Evolutionary conservation across 2,888 invertebrate species (phyloP).

Genomic region (Protonemura montana): DNA sequence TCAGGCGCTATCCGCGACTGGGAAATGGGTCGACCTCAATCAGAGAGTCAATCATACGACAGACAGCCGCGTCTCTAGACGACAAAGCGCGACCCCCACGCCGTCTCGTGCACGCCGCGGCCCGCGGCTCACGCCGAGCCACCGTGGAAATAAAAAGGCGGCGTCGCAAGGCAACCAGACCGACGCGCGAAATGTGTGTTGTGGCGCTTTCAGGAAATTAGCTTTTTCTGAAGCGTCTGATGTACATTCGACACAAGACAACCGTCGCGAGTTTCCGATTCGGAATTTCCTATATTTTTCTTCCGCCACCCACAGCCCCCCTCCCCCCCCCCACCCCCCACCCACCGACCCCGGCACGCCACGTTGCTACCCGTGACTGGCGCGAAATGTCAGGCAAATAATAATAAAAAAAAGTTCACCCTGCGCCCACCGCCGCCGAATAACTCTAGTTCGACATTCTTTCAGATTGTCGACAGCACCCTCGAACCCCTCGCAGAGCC

Average conservation of each 20-base stretch:
- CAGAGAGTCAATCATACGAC: conserved; percentile 17
- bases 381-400: conserved; percentile 22
- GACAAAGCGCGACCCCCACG: conserved; percentile 17
- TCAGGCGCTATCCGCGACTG: background rate
- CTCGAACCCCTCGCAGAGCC: too few species aligned
- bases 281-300: conserved; percentile 13
- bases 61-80: background rate
- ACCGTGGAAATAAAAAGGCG: background rate
- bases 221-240: conserved; percentile 28
- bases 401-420: background rate
- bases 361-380: conserved; percentile 30
- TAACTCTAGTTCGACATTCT: conserved; percentile 8
- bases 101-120: background rate
- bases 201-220: conserved; percentile 45
- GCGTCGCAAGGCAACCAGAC: conserved; percentile 8
- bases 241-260: conserved; percentile 41
- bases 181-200: background rate
- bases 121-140: background rate
- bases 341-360: background rate
- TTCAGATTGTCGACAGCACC: background rate
- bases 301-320: background rate
- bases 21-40: conserved; percentile 35
- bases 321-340: background rate
- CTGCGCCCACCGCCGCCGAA: conserved; percentile 1
- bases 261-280: conserved; percentile 38